Percentiles rank a stretch among this genome's conserved stretches.
Evolutionary conservation across 2,797 vertebrate species (phyloP).

Genomic region (Periophthalmus magnuspinnatus): DNA sequence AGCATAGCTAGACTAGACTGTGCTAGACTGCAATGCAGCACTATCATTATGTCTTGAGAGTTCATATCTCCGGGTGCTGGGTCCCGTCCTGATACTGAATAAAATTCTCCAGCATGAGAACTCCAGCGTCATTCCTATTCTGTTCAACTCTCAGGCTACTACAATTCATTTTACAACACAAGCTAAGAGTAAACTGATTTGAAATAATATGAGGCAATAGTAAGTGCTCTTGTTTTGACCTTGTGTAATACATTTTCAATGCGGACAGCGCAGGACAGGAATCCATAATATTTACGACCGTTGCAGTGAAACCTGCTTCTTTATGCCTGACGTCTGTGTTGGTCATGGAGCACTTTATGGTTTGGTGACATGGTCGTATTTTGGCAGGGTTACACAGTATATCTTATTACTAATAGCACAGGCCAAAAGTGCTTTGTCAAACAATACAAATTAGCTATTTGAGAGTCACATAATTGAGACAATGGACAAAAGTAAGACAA

Average conservation of each 20-base stretch:
- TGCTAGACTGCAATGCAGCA: too few species aligned
- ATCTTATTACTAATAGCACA: not conserved
- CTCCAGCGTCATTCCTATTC: too few species aligned
- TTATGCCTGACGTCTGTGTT: conserved; percentile 1
- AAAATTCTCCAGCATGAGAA: too few species aligned
- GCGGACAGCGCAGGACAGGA: not conserved
- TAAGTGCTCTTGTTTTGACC: not conserved
- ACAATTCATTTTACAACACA: too few species aligned
- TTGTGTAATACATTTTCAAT: not conserved
- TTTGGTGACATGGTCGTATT: not conserved
- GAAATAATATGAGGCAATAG: not conserved
- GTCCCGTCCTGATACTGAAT: too few species aligned
- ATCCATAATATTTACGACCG: conserved; percentile 2
- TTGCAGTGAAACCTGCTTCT: not conserved
- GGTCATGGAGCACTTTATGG: not conserved
- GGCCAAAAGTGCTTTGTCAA: not conserved
- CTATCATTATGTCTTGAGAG: too few species aligned
- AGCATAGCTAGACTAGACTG: too few species aligned
- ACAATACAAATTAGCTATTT: not conserved
- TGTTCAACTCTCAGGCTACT: too few species aligned
- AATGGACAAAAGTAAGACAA: too few species aligned
- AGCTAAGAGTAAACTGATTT: not conserved
- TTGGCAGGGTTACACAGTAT: not conserved
- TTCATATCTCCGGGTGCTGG: too few species aligned
- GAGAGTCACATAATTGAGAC: not conserved